Evolutionary conservation across 2,797 vertebrate genomes (phyloP), one percentile per base, ranked within the genome.

Genomic region (Leptodactylus fallax): DNA sequence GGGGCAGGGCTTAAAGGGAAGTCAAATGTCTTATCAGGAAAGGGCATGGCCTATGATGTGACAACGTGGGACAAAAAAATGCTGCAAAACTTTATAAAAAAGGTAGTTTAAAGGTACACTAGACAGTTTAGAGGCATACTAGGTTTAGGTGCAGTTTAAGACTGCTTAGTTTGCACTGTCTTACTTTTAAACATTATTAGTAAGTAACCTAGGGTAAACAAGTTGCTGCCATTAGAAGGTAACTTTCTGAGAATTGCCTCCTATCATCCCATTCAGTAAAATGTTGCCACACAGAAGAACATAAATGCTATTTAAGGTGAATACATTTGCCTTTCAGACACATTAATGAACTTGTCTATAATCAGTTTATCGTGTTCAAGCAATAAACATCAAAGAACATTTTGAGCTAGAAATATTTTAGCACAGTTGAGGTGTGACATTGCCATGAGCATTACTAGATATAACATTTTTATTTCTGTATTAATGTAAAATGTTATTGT

Each of bases 261-360:
- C n/a, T 65, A 25, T 25, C 12, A 13, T 67, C 12, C 12, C 2
- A 36, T 36, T 36, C 36, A 36, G 1, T 36, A 36, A 36, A 12
- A 67, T 25, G 58, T 60, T 60, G 7, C 3, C 19, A 21, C 56
- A 58, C 36, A 67, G n/a, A 82, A 47, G 61, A 69, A 69, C 23
- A 17, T 51, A 16, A 19, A 83, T 19, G 65, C 63, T 82, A 67
- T 53, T 16, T 6, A 27, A 69, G 63, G 9, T 69, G 49, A 83
- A 83, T 83, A 13, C 19, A 83, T 83, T 55, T 83, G 65, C 65
- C 65, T 36, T 55, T 45, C 10, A 65, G 81, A 27, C 25, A 56
- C 55, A 56, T 56, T 55, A 21, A 83, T 69, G 6, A 45, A 49
- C 65, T 45, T 83, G 25, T 55, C 47, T 80, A 19, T 61, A 51